Evolutionary conservation across 2,797 vertebrate genomes (phyloP), one percentile per base, ranked within the genome.

Genomic region (Pampus argenteus): DNA sequence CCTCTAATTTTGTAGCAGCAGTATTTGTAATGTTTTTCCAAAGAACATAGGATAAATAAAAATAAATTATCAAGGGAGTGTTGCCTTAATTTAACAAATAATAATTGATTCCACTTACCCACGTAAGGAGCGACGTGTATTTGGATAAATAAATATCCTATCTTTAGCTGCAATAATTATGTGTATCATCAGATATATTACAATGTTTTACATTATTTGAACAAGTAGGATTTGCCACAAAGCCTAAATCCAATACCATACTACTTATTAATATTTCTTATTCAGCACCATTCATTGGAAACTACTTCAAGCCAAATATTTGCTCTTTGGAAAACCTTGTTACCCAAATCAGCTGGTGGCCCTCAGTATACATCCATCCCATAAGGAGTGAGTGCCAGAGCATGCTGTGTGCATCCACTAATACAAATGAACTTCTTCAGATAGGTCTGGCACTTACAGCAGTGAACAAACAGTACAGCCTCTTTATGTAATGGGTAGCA

Each of bases 1-100:
- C 94, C 94, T 88, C 94, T 95, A 96, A 97, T 96, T 97, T 96
- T 95, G 9, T 36, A 36, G 34, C 74, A 93, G 94, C 94, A 95
- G 95, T 97, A 96, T 97, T 98, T 96, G 97, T 95, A 95, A 89
- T 94, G 92, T 90, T 93, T 95, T 90, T 93, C 90, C 91, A 90
- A 93, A 90, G 94, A 95, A 95, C 93, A 94, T 94, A 96, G 95
- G 93, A 95, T 94, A 97, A 97, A 97, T 96, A 95, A 90, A 61
- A 88, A 45, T 75, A 86, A 87, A 89, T 89, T 70, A 51, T 86
- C 78, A 78, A 78, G 52, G 66, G 36, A 79, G 66, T 67, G 71
- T 71, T 70, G 56, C 73, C 80, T 79, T 84, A n/a, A n/a, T n/a
- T n/a, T n/a, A n/a, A n/a, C n/a, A n/a, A n/a, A n/a, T n/a, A n/a